These are phyloP conservation scores for Hymenopus coronatus DNA, from an alignment of 2,888 invertebrate species.

Conservation along the genomic window DNA sequence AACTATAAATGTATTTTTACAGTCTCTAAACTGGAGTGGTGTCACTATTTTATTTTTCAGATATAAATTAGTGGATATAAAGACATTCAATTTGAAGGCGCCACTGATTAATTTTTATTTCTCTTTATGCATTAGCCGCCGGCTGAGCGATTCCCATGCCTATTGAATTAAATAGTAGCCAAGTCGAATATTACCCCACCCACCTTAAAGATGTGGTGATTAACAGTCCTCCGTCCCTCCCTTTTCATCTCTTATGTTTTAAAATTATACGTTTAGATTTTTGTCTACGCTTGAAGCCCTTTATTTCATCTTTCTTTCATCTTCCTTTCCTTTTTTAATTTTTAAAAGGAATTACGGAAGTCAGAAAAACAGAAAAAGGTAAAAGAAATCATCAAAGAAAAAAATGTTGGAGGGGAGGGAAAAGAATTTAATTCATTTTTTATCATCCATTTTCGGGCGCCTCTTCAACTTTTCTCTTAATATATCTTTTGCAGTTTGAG, in stretches of 20 bases:
- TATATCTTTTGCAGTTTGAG: neutral
- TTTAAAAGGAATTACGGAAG: neutral
- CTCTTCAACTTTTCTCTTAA: neutral
- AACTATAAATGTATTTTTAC: neutral
- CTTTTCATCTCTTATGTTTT: neutral
- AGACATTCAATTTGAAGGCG: neutral
- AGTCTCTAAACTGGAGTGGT: neutral
- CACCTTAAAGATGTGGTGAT: neutral
- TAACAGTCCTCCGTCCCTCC: neutral
- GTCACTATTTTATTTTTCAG: neutral
- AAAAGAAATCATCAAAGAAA: neutral
- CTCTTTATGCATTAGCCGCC: neutral
- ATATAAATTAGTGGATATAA: neutral
- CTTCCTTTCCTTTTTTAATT: neutral
- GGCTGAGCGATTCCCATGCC: neutral
- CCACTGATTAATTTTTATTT: neutral
- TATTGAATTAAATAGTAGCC: neutral
- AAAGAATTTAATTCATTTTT: neutral
- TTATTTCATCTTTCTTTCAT: neutral
- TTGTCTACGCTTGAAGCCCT: neutral
- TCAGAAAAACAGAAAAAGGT: neutral
- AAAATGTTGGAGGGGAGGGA: neutral
- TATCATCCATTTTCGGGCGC: neutral
- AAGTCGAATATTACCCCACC: neutral
- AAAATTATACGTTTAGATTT: neutral